A percentile compares a stretch with the other conserved stretches of the same genome.
phyloP scores from a whole-genome alignment of 2,888 invertebrate genomes.

The Shargacucullia verbasci region DNA sequence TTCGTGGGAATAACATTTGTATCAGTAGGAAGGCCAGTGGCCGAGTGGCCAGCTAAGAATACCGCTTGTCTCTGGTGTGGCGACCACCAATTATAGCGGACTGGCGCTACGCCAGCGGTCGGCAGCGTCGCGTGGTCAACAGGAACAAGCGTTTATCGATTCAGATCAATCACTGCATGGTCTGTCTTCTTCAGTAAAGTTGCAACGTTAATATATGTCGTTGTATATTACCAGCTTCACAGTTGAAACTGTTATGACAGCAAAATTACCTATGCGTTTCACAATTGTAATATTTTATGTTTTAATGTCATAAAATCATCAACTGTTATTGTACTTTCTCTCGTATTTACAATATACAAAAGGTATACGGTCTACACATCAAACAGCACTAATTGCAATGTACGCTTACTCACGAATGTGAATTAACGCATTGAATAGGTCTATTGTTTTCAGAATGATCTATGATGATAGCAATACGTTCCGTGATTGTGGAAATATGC shows the following conservation, averaged over 20 bases:
- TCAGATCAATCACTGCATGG: conserved; percentile 74
- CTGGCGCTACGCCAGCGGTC: conserved; percentile 92
- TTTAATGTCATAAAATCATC: too few species aligned
- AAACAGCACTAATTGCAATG: conserved; percentile 40
- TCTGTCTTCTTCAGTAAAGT: conserved; percentile 53
- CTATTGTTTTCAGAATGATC: conserved; percentile 50
- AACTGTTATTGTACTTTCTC: conserved; percentile 22
- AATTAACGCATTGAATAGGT: conserved; percentile 32
- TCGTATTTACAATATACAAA: conserved; percentile 16
- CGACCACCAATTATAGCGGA: conserved; percentile 96
- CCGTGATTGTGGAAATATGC: conserved; percentile 36
- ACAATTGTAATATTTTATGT: too few species aligned
- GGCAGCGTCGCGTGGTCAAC: conserved; percentile 78
- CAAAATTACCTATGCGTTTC: too few species aligned
- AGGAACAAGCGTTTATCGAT: conserved; percentile 81
- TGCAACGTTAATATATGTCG: conserved; percentile 6
- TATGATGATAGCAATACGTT: conserved; percentile 21
- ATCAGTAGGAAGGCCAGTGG: conserved; percentile 82
- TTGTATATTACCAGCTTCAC: too few species aligned
- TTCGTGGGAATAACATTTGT: conserved; percentile 71
- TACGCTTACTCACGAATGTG: conserved; percentile 21
- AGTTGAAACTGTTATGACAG: too few species aligned
- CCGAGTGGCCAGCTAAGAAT: conserved; percentile 91
- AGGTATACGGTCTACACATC: conserved; percentile 2
- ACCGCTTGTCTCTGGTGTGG: conserved; percentile 89